phyloP scores from a whole-genome alignment of 1,140 invertebrate species.

The Drosophila bocki region DNA sequence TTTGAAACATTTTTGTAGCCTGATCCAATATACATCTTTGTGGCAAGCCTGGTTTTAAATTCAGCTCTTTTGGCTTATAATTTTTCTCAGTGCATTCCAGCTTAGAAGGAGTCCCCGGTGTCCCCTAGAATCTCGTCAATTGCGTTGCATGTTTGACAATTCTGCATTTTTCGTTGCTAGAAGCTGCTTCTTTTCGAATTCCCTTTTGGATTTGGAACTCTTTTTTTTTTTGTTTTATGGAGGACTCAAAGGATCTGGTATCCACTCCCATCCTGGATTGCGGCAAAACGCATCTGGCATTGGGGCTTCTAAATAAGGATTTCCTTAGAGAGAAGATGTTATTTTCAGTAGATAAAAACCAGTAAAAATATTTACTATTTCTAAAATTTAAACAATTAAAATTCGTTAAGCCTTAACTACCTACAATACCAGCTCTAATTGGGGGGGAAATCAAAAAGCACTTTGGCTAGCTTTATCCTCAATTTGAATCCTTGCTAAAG shows the following conservation, averaged over 20 bases:
- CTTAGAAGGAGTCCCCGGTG: constrained; percentile 20
- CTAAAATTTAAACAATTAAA: background rate
- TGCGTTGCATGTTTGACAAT: constrained; percentile 73
- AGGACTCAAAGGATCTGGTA: background rate
- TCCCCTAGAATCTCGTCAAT: constrained; percentile 42
- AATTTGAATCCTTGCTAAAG: background rate
- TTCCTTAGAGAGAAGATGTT: background rate
- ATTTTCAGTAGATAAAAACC: background rate
- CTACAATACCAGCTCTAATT: background rate
- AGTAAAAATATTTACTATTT: background rate
- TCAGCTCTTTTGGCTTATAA: background rate
- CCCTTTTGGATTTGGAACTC: constrained; percentile 7
- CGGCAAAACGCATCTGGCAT: constrained; percentile 17
- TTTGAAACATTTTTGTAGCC: no score
- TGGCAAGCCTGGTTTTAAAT: background rate
- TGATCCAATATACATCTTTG: background rate
- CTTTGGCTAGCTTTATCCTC: background rate
- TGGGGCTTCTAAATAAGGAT: constrained; percentile 17
- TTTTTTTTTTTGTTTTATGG: background rate
- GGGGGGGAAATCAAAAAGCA: background rate
- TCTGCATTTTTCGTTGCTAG: constrained; percentile 60
- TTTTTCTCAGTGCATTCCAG: background rate
- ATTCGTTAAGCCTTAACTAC: background rate
- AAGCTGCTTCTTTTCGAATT: constrained; percentile 32
- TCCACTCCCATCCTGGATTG: background rate